phyloP scores from a whole-genome alignment of 2,888 invertebrate genomes.

The Crossocerus cetratus region DNA sequence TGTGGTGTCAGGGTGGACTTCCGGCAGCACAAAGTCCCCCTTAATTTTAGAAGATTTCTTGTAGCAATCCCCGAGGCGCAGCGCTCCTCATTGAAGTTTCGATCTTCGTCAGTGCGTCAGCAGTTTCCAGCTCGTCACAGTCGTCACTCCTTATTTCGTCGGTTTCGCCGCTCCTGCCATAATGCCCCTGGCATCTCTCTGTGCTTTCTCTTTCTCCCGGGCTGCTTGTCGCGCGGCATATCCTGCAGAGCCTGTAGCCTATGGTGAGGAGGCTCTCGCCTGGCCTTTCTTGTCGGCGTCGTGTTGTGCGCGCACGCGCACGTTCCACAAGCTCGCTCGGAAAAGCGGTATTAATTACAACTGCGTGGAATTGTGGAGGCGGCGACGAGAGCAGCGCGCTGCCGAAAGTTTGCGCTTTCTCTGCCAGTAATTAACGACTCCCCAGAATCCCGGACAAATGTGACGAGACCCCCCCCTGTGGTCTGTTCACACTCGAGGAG shows the following conservation, averaged over 20 bases:
- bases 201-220: not conserved
- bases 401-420: slow-evolving; percentile 51
- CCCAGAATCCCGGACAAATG: not conserved
- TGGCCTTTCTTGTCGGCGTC: no score
- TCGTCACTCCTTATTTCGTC: not conserved
- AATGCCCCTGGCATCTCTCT: not conserved
- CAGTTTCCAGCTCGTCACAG: no score
- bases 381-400: slow-evolving; percentile 29
- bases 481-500: not conserved
- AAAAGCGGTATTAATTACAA: slow-evolving; percentile 59
- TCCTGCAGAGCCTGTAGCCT: no score
- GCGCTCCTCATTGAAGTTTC: not conserved
- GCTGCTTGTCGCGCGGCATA: no score
- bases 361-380: slow-evolving; percentile 32
- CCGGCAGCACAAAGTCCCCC: no score
- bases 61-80: not conserved
- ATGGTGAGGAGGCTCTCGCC: no score
- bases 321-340: slow-evolving; percentile 9
- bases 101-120: no score
- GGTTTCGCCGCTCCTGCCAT: not conserved
- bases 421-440: slow-evolving; percentile 54
- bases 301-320: no score
- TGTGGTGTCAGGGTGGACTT: no score
- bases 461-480: slow-evolving; percentile 16
- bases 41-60: no score